Base-by-base conservation (phyloP, 2,888 invertebrate species). In the Xestia sexstrigata region DNA sequence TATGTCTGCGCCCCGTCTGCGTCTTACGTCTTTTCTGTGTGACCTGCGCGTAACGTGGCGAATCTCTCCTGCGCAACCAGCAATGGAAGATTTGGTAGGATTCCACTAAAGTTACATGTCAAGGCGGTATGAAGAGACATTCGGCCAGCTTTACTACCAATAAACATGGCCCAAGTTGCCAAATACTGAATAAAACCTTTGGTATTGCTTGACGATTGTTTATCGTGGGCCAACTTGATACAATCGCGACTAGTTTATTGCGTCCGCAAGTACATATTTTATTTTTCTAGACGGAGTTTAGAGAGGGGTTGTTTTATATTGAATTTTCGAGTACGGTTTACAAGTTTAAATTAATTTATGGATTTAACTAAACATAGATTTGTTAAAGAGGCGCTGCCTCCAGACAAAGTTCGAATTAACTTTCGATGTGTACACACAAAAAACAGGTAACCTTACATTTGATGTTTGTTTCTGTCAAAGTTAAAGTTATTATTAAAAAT, bases 71-170 rank as follows among this genome's bases (percentile, higher is more conserved):
- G 58, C 15, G 8, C 26, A 58, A 15, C 58, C 58, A 58, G 17
- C 17, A 58, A 58, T 26, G 17, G 17, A 58, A 5, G 26, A 26
- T 30, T 88, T 89, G 89, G 88, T 84, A 86, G 72, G 17, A 78
- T 82, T 88, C 85, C 89, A 89, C 77, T 39, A 47, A 81, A 85
- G 80, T 87, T 83, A 67, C 86, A 85, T 87, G 89, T 86, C 81
- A 84, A 81, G 68, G n/a, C 60, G 74, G 62, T 82, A 89, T 88
- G 74, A 89, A 81, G 66, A 70, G 67, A 80, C 68, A 73, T 60
- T 72, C 65, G 71, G 70, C 79, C 47, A 67, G 81, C 78, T 87
- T 88, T 85, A 84, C 67, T 81, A 73, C 65, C 86, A 74, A 88
- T 88, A 89, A 88, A 89, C 75, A 86, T 82, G 81, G 74, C 30